Percentiles rank a stretch among this genome's conserved stretches.
Conservation (phyloP, 2,888 invertebrate species). For the Drosophila acutilabella region DNA sequence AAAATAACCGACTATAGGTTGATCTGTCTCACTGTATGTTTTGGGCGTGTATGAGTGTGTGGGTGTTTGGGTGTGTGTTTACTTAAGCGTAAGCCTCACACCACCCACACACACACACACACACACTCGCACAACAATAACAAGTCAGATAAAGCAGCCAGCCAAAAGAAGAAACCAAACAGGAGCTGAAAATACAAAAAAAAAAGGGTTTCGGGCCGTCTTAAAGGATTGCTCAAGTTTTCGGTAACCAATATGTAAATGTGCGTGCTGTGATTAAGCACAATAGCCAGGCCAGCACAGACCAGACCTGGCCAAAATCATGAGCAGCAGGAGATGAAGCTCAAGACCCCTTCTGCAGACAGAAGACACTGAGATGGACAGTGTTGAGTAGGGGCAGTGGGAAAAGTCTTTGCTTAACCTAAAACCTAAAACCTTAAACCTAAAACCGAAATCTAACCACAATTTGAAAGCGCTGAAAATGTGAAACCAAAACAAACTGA, state of each 20-base stretch:
- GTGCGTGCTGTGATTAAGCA: slow-evolving; percentile 82
- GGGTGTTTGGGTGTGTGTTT: slow-evolving; percentile 62
- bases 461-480: slow-evolving; percentile 70
- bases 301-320: slow-evolving; percentile 33
- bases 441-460: slow-evolving; percentile 75
- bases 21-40: not conserved
- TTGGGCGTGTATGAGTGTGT: slow-evolving; percentile 22
- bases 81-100: slow-evolving; percentile 73
- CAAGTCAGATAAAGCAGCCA: slow-evolving; percentile 44
- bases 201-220: slow-evolving; percentile 64
- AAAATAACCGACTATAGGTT: slow-evolving; percentile 5
- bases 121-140: slow-evolving; percentile 61
- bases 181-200: not conserved
- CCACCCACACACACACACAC: slow-evolving; percentile 59
- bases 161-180: slow-evolving; percentile 6
- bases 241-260: slow-evolving; percentile 80
- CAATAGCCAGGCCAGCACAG: slow-evolving; percentile 48
- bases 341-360: not conserved
- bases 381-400: not conserved
- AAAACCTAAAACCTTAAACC: slow-evolving; percentile 46
- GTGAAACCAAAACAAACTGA: slow-evolving; percentile 76
- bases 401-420: slow-evolving; percentile 51
- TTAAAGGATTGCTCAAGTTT: slow-evolving; percentile 81
- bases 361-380: slow-evolving; percentile 6
- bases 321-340: not conserved